Conservation (phyloP, 2,888 invertebrate species). For the Bellardia pandia region DNA sequence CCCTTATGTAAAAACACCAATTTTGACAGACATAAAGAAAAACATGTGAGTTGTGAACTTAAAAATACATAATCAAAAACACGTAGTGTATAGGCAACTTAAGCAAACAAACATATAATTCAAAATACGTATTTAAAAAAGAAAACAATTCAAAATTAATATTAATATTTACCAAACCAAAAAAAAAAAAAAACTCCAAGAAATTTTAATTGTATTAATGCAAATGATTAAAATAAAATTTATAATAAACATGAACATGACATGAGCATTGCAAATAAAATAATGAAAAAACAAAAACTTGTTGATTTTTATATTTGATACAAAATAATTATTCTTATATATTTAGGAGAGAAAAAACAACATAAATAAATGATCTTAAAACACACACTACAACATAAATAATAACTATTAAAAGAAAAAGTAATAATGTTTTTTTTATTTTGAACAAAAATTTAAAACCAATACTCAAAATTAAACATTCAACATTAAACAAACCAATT, state of each 20-base stretch:
- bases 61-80: no score
- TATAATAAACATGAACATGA: conserved; percentile 48
- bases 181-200: conserved; percentile 60
- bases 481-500: conserved; percentile 33
- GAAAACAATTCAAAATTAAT: conserved; percentile 32
- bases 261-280: conserved; percentile 20
- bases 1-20: no score
- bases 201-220: conserved; percentile 37
- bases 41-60: no score
- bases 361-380: conserved; percentile 21
- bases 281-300: conserved; percentile 77
- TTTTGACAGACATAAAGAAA: no score
- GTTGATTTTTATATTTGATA: conserved; percentile 85
- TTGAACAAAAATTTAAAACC: not conserved
- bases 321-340: conserved; percentile 78
- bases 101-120: conserved; percentile 49
- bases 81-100: no score
- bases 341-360: conserved; percentile 60
- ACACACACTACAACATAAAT: conserved; percentile 21
- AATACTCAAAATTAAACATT: not conserved
- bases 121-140: conserved; percentile 53
- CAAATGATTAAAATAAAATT: conserved; percentile 33
- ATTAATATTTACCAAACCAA: conserved; percentile 37
- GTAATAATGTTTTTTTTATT: conserved; percentile 21
- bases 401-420: conserved; percentile 23